Percentiles rank a stretch among this genome's conserved stretches.
These are phyloP conservation scores for Ardeotis arabs DNA, from an alignment of 2,113 vertebrate species.

Conservation along the genomic window DNA sequence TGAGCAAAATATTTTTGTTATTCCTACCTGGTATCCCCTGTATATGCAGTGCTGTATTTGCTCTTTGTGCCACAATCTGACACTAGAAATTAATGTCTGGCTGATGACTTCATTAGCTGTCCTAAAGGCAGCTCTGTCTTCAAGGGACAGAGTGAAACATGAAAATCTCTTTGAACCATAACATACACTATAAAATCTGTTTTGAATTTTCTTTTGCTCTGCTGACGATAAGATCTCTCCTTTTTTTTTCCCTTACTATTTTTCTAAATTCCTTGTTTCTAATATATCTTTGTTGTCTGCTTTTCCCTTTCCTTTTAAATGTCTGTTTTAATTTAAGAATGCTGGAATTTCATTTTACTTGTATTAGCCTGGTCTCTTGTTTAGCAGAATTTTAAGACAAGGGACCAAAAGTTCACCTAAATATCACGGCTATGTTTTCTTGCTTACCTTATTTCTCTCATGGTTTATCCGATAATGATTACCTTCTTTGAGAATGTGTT, in stretches of 20 bases:
- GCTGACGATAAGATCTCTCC: neutral
- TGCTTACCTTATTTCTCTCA: neutral
- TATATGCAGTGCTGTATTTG: neutral
- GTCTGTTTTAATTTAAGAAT: neutral
- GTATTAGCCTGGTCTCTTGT: neutral
- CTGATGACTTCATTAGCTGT: neutral
- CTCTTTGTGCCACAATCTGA: neutral
- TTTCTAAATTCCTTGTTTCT: neutral
- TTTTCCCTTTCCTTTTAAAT: neutral
- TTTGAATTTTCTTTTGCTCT: neutral
- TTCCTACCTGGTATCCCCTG: neutral
- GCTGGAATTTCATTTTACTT: neutral
- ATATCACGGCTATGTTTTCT: neutral
- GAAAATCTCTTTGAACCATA: neutral
- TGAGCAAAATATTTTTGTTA: neutral
- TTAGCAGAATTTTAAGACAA: neutral
- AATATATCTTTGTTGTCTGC: neutral
- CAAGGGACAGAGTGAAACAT: neutral
- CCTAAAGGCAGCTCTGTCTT: neutral
- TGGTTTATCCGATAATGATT: neutral
- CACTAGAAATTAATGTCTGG: neutral
- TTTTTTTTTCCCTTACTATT: neutral
- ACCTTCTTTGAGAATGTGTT: neutral
- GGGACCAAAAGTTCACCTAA: neutral
- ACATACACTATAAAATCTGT: neutral